A percentile compares a stretch with the other conserved stretches of the same genome.
phyloP scores from a whole-genome alignment of 2,113 vertebrate species.

The Baryphthengus martii region DNA sequence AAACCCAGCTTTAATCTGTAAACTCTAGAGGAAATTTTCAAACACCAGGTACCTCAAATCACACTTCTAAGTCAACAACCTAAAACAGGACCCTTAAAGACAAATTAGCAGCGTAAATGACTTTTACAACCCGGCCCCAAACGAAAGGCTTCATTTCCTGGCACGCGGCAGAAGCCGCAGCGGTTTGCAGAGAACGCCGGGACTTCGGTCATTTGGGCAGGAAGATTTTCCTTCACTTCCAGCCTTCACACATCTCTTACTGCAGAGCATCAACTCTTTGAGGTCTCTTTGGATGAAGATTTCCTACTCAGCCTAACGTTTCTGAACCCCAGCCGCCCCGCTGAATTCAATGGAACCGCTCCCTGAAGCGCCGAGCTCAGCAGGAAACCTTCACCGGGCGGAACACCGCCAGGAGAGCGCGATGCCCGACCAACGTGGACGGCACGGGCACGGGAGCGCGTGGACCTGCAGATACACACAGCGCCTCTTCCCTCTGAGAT shows the following conservation, averaged over 20 bases:
- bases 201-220: accelerated
- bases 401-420: neutral
- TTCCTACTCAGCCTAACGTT: neutral
- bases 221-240: neutral
- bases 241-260: neutral
- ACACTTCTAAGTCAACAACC: neutral
- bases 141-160: neutral
- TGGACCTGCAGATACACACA: accelerated
- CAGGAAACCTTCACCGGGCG: neutral
- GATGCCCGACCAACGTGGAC: neutral
- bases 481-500: neutral
- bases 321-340: neutral
- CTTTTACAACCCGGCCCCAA: neutral
- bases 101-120: neutral
- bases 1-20: neutral
- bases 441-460: neutral
- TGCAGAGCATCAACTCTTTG: neutral
- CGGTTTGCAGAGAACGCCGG: neutral
- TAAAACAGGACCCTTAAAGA: neutral
- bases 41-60: neutral
- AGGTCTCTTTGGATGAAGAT: neutral
- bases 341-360: accelerated
- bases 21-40: neutral
- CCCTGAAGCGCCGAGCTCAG: neutral
- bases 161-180: accelerated